Percentiles rank a stretch among this genome's conserved stretches.
These are phyloP conservation scores for Brachymystax lenok DNA, from an alignment of 2,797 vertebrate genomes.

Conservation along the genomic window DNA sequence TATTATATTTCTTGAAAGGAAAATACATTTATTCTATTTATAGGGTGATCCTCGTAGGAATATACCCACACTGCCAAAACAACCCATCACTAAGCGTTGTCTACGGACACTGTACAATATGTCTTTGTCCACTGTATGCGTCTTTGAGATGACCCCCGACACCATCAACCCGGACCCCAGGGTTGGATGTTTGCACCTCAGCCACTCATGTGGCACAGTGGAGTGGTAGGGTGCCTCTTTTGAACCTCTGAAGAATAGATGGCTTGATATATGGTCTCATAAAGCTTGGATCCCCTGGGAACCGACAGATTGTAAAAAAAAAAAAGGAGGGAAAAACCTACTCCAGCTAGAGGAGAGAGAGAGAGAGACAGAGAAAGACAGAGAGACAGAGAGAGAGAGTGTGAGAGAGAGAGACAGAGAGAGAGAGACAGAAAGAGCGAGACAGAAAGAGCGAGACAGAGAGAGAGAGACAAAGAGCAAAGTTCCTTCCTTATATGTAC, in stretches of 20 bases:
- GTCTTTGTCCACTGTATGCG: no score
- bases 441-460: background rate
- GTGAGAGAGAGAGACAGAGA: no score
- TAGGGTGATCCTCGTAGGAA: no score
- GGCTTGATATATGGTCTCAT: constrained; percentile 19
- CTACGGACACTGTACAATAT: no score
- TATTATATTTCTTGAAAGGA: no score
- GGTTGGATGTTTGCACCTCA: background rate
- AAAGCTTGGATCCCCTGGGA: constrained; percentile 9
- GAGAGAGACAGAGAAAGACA: background rate
- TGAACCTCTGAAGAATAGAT: constrained; percentile 6
- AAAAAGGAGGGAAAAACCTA: background rate
- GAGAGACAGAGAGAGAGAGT: background rate
- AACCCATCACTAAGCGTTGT: background rate
- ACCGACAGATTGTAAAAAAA: constrained; percentile 3
- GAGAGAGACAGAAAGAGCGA: background rate
- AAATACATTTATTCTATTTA: no score
- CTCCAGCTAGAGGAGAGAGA: background rate
- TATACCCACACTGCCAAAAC: no score
- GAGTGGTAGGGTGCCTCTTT: background rate
- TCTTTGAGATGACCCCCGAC: no score
- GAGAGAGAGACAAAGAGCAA: background rate
- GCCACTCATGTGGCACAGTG: constrained; percentile 6
- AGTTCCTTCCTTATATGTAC: constrained; percentile 1
- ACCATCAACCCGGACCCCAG: background rate